Percentiles rank a stretch among this genome's conserved stretches.
phyloP scores from a whole-genome alignment of 2,797 vertebrate genomes.

The Rhynchotus rufescens region DNA sequence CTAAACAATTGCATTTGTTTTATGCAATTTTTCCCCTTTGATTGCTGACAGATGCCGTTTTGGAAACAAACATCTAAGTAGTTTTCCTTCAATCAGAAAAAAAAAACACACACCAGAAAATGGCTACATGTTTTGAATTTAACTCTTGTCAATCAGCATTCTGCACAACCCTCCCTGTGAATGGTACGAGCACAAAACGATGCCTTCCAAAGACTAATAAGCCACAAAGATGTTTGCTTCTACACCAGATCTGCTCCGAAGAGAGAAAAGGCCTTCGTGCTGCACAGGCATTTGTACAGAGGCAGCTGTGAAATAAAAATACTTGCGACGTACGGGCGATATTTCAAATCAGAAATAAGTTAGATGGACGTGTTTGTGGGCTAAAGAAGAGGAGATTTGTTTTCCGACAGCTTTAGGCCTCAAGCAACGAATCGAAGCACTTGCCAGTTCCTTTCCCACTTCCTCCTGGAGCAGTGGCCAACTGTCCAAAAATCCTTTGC shows the following conservation, averaged over 20 bases:
- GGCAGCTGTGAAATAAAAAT: slow-evolving; percentile 53
- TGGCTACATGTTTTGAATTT: slow-evolving; percentile 84
- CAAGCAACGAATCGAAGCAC: neutral
- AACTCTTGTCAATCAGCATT: slow-evolving; percentile 82
- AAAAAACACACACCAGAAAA: slow-evolving; percentile 79
- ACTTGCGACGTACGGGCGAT: neutral
- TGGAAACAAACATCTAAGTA: slow-evolving; percentile 88
- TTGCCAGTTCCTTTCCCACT: slow-evolving; percentile 24
- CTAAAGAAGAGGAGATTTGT: slow-evolving; percentile 4
- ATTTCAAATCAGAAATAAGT: slow-evolving; percentile 19
- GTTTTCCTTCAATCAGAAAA: slow-evolving; percentile 84
- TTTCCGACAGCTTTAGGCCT: slow-evolving; percentile 19
- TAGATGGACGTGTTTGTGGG: neutral
- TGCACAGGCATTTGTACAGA: neutral
- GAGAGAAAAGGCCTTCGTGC: slow-evolving; percentile 1
- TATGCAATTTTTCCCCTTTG: slow-evolving; percentile 86
- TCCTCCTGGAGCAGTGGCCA: neutral
- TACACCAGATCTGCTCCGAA: slow-evolving; percentile 33
- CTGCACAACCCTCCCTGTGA: slow-evolving; percentile 69
- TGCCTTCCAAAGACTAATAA: slow-evolving; percentile 67
- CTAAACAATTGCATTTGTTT: slow-evolving; percentile 92
- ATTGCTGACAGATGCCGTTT: slow-evolving; percentile 94
- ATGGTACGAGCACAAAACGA: slow-evolving; percentile 71
- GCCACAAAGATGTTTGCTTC: slow-evolving; percentile 45
- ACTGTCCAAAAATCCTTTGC: neutral